Evolutionary conservation across 1,140 invertebrate species (phyloP).

Genomic region (Lepeophtheirus salmonis): DNA sequence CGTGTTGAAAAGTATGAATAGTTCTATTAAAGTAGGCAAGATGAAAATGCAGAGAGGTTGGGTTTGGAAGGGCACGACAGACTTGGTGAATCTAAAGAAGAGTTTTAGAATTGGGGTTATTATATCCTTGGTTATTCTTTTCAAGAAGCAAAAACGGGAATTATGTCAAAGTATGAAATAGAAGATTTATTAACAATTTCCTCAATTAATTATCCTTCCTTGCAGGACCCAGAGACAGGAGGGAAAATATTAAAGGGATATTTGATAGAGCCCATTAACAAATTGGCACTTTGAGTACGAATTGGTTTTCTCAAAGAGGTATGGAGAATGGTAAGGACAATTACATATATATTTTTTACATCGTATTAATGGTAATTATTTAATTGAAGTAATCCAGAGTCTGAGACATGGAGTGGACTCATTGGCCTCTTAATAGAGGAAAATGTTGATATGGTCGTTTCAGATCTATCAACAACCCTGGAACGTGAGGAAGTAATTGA

Average conservation of each 20-base stretch:
- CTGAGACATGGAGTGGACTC: constrained; percentile 64
- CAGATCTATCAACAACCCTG: constrained; percentile 72
- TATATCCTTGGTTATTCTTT: not conserved
- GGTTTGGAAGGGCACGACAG: not conserved
- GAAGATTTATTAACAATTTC: too few species aligned
- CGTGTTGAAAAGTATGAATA: not conserved
- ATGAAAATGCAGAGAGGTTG: not conserved
- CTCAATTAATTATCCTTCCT: too few species aligned
- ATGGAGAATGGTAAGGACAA: not conserved
- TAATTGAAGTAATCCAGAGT: not conserved
- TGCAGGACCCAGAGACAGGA: not conserved
- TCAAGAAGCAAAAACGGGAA: not conserved
- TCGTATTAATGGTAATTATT: too few species aligned
- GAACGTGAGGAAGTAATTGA: constrained; percentile 80
- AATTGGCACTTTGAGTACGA: constrained; percentile 67
- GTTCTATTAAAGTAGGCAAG: not conserved
- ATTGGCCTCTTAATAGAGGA: constrained; percentile 66
- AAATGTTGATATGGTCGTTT: constrained; percentile 65
- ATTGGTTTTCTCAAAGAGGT: constrained; percentile 34
- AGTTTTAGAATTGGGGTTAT: not conserved
- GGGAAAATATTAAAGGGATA: constrained; percentile 44
- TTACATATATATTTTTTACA: too few species aligned
- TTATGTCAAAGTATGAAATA: not conserved
- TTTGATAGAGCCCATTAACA: constrained; percentile 66
- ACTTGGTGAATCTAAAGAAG: not conserved